phyloP scores from a whole-genome alignment of 2,113 vertebrate species.

The Rhinopomastus cyanomelas region DNA sequence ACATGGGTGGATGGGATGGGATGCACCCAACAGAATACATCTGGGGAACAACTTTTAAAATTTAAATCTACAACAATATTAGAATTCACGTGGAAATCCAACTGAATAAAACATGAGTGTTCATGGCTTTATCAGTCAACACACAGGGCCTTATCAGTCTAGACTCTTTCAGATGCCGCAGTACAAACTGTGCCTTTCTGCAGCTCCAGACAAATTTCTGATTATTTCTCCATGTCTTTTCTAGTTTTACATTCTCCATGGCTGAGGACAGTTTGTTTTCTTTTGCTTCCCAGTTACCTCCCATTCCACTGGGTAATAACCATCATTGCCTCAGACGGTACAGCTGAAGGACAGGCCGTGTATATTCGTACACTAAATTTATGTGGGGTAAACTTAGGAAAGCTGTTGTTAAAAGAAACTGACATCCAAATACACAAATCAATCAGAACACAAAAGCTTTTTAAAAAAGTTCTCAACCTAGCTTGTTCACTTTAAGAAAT shows the following conservation, averaged over 20 bases:
- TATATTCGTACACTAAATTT: not conserved
- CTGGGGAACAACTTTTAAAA: not conserved
- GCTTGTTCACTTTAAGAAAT: not conserved
- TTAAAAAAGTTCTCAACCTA: not conserved
- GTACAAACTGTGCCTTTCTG: not conserved
- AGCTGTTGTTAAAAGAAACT: not conserved
- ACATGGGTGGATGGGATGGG: too few relatives aligned
- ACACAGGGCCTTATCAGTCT: not conserved
- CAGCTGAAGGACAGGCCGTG: not conserved
- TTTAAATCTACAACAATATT: not conserved
- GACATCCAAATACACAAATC: not conserved
- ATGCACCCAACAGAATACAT: fast-evolving
- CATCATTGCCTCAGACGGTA: not conserved
- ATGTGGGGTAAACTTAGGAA: not conserved
- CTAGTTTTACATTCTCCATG: not conserved
- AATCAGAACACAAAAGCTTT: not conserved
- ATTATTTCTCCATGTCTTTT: not conserved
- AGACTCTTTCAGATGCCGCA: not conserved
- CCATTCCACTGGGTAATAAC: not conserved
- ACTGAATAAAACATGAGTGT: not conserved
- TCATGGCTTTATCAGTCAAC: not conserved
- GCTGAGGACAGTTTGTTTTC: not conserved
- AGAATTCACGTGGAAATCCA: not conserved
- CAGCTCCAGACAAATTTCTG: not conserved
- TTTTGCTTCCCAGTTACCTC: not conserved